Evolutionary conservation across 2,797 vertebrate genomes (phyloP), one percentile per base, ranked within the genome.

Genomic region (Sitta carolinensis): DNA sequence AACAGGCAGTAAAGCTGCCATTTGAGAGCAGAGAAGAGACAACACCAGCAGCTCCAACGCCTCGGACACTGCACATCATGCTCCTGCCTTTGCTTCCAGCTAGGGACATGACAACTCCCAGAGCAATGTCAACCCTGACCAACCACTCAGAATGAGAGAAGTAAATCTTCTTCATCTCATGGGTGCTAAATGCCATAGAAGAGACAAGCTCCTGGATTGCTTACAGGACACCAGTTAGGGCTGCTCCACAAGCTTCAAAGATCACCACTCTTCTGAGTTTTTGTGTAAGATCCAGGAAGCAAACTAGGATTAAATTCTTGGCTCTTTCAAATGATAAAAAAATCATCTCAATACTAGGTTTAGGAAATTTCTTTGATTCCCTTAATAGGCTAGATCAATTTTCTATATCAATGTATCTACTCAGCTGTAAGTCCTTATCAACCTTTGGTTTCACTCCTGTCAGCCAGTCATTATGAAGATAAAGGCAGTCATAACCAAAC

Each of bases 41-140:
- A 69, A 25, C 42, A 27, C 4, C 2, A 2, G 54, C 68, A 89
- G 80, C 29, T 61, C 63, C n/a, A 63, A 61, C 1, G 16, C 61
- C 23, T 38, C 1, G 7, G 50, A 84, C 38, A 38, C 7, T 1
- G 5, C 62, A 47, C 1, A 0, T 30, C 26, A n/a, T 0, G 13
- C 69, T 55, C 58, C 45, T 57, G 58, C 45, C 43, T 45, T n/a
- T 50, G 72, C 78, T 75, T 42, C n/a, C 34, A 54, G 84, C 32
- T 13, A 7, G 9, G 50, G 21, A 85, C 32, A 64, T 0, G 5
- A 30, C 52, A 59, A 20, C 21, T 61, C 68, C 61, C 72, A 81
- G 40, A 72, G 34, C 7, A 50, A 36, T 6, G 42, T 16, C 72
- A 84, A 30, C 64, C 38, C 30, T 38, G 36, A 85, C 51, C 51